A percentile compares a stretch with the other conserved stretches of the same genome.
phyloP scores from a whole-genome alignment of 2,797 vertebrate species.

The Holocentrus rufus region DNA sequence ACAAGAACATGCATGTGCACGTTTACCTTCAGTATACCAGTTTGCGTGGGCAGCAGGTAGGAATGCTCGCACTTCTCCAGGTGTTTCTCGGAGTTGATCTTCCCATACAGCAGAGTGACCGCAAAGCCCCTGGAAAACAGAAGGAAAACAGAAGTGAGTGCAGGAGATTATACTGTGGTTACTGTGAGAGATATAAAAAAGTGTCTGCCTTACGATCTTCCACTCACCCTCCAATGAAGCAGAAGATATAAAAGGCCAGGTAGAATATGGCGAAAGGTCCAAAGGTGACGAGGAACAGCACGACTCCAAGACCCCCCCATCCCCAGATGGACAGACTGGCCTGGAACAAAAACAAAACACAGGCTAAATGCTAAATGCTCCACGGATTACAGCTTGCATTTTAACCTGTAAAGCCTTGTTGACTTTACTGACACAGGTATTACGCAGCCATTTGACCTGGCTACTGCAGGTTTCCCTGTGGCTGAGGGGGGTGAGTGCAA shows the following conservation, averaged over 20 bases:
- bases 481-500: neutral
- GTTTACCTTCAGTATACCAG: conserved; percentile 92
- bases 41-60: conserved; percentile 89
- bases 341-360: conserved; percentile 80
- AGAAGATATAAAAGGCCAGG: conserved; percentile 98
- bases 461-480: neutral
- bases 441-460: neutral
- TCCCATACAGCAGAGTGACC: conserved; percentile 96
- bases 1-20: neutral
- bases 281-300: conserved; percentile 98
- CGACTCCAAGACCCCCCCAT: conserved; percentile 97
- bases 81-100: conserved; percentile 96
- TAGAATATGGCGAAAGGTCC: conserved; percentile 99
- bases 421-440: neutral
- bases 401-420: neutral
- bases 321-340: conserved; percentile 98
- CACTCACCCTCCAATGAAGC: conserved; percentile 98
- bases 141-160: conserved; percentile 56
- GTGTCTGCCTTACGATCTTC: neutral
- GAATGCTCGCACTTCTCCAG: conserved; percentile 97
- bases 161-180: neutral
- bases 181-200: neutral
- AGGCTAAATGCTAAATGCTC: conserved; percentile 19
- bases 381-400: neutral
- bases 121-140: conserved; percentile 89